A percentile compares a stretch with the other conserved stretches of the same genome.
These are phyloP conservation scores for Parelbella ahira DNA, from an alignment of 2,888 invertebrate species.

Conservation along the genomic window DNA sequence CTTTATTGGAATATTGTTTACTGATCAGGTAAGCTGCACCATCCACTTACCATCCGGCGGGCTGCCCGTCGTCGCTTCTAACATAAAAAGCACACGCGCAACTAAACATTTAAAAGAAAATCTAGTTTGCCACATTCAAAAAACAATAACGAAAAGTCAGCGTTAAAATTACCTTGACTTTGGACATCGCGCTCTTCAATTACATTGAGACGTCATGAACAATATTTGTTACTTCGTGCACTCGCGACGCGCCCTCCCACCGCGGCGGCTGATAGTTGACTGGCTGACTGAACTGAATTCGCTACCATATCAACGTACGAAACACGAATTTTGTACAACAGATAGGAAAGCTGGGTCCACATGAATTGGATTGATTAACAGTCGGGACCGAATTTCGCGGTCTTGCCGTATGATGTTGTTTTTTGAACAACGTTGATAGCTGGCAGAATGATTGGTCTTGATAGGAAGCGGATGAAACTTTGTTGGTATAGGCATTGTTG, in stretches of 20 bases:
- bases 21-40: too few species aligned
- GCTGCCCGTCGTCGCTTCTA: too few species aligned
- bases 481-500: too few species aligned
- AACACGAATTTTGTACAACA: too few species aligned
- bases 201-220: slow-evolving; percentile 35
- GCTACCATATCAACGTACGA: too few species aligned
- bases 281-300: slow-evolving; percentile 23
- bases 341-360: slow-evolving; percentile 28
- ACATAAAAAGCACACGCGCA: too few species aligned
- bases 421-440: too few species aligned
- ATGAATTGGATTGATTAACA: slow-evolving; percentile 30
- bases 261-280: slow-evolving; percentile 28
- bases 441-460: too few species aligned
- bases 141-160: slow-evolving; percentile 12
- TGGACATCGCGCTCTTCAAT: slow-evolving; percentile 54
- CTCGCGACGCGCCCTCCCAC: slow-evolving; percentile 27
- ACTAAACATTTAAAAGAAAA: too few species aligned
- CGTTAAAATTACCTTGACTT: slow-evolving; percentile 56
- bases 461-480: too few species aligned
- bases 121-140: slow-evolving; percentile 9
- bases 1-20: too few species aligned
- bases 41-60: too few species aligned
- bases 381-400: slow-evolving; percentile 26
- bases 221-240: slow-evolving; percentile 23
- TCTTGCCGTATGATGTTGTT: slow-evolving; percentile 23